phyloP scores from a whole-genome alignment of 1,140 invertebrate species.

The Temnothorax curvispinosus region DNA sequence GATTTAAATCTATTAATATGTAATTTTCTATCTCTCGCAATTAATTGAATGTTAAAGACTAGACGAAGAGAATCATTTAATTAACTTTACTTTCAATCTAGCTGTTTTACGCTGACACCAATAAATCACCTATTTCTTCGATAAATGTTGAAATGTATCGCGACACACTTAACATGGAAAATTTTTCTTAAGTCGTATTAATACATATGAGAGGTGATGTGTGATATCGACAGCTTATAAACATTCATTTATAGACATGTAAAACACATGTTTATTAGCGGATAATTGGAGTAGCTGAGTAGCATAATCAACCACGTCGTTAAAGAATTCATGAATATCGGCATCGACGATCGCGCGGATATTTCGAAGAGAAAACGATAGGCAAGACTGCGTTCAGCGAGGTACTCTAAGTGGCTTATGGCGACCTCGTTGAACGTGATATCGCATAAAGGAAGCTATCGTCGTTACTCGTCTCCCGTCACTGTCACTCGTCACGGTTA shows the following conservation, averaged over 20 bases:
- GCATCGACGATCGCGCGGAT: not conserved
- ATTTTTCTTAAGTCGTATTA: not conserved
- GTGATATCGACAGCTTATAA: not conserved
- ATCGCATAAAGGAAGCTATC: not conserved
- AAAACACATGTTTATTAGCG: slow-evolving; percentile 22
- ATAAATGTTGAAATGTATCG: not conserved
- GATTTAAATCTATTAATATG: not conserved
- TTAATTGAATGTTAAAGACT: not conserved
- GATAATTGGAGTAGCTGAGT: slow-evolving; percentile 3
- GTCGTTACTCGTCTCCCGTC: slow-evolving; percentile 5
- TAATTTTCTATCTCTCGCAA: not conserved
- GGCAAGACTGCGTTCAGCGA: not conserved
- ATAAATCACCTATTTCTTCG: not conserved
- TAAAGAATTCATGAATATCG: slow-evolving; percentile 23
- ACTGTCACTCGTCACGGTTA: slow-evolving; percentile 4
- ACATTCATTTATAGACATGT: slow-evolving; percentile 10
- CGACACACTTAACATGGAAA: not conserved
- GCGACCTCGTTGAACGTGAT: slow-evolving; percentile 17
- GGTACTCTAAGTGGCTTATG: slow-evolving; percentile 7
- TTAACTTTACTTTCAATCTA: not conserved
- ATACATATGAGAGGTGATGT: not conserved
- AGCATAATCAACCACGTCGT: slow-evolving; percentile 1
- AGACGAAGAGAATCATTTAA: not conserved
- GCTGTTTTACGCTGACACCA: not conserved
- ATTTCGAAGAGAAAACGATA: slow-evolving; percentile 24